Percentiles rank a stretch among this genome's conserved stretches.
Conservation (phyloP, 2,113 vertebrate genomes). For the Mus pahari region DNA sequence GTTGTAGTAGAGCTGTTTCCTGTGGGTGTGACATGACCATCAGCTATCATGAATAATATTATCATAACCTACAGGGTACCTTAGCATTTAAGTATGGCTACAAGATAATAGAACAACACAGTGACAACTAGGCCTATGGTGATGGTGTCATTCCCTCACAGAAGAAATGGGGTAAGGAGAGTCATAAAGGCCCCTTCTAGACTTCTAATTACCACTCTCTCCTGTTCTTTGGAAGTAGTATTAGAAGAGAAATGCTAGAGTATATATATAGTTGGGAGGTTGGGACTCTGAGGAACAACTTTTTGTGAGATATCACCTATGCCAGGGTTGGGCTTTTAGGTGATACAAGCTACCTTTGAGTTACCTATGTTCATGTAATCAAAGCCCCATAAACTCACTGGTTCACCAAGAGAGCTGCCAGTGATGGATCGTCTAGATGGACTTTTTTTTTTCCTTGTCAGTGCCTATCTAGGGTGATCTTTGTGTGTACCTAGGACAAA, state of each 20-base stretch:
- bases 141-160: not conserved
- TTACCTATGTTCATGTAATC: not conserved
- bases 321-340: not conserved
- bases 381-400: not conserved
- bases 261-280: not conserved
- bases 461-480: not conserved
- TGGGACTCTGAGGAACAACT: not conserved
- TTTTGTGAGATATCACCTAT: not conserved
- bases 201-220: not conserved
- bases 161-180: not conserved
- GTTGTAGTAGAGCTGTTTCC: not conserved
- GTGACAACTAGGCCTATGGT: not conserved
- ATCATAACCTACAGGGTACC: no score
- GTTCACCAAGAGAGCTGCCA: not conserved
- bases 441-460: no score
- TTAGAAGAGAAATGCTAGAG: not conserved
- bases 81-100: not conserved
- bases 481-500: not conserved
- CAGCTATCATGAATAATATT: not conserved
- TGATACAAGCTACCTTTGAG: not conserved
- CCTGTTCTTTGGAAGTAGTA: not conserved
- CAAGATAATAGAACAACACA: no score
- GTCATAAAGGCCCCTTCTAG: not conserved
- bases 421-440: not conserved
- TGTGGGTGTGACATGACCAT: not conserved